Evolutionary conservation across 2,888 invertebrate species (phyloP), one percentile per base, ranked within the genome.

Genomic region (Agriopis leucophaearia): DNA sequence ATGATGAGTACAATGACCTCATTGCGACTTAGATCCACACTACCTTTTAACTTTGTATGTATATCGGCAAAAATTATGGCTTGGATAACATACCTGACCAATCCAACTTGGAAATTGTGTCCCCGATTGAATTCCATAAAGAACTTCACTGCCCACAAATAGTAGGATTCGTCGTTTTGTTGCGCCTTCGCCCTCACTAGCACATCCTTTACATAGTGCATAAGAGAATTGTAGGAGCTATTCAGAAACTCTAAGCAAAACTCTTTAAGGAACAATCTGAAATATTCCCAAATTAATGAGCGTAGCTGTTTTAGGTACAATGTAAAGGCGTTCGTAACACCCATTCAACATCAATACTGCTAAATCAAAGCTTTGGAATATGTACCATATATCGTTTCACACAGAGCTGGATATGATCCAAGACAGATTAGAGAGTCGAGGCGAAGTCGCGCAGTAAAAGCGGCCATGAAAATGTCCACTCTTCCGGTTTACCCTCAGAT

Each of bases 71-170:
- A 27, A 27, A 27, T 27, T 27, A 27, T 27, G 27, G 27, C 27
- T 27, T 27, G 27, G 27, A 4, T 27, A 27, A 27, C 27, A 27
- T 91, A 98, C 98, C 98, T 97, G 76, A 99, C 97, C 78, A 97
- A 95, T 88, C 98, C 97, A 74, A 99, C 96, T 91, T 97, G 96
- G 85, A 98, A 97, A 81, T 97, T 96, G 87, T 97, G 96, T 80
- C 96, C 95, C 75, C 99, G 96, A 94, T 99, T 99, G 90, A 99
- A 99, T 89, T 98, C 98, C 98, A 99, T 99, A 89, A 99, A 99
- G 93, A 99, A 99, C 82, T 97, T 96, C 77, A 99, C 94, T 8
- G 98, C 96, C 98, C 99, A 99, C 72, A 99, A 94, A 88, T 99
- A 98, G 89, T 98, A 99, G 0, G 97, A 97, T 86, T 99, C 98